These are phyloP conservation scores for Arion vulgaris DNA, from an alignment of 1,140 invertebrate species.

Conservation along the genomic window DNA sequence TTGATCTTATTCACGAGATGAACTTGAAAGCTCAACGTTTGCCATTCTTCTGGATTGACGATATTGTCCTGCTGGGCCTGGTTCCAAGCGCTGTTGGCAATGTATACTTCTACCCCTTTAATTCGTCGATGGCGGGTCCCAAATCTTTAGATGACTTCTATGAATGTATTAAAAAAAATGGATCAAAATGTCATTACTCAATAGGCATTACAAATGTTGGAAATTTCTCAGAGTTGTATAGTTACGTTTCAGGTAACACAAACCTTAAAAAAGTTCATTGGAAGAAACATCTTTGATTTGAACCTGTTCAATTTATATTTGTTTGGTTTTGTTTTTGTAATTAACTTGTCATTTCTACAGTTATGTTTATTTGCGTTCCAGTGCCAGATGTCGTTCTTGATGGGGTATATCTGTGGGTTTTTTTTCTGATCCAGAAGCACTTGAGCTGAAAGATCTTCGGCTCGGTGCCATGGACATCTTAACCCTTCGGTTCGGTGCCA, in stretches of 20 bases:
- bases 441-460: too few species aligned
- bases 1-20: background rate
- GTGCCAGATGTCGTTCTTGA: too few species aligned
- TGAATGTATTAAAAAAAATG: background rate
- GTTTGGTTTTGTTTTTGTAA: too few species aligned
- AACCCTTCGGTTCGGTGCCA: too few species aligned
- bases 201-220: background rate
- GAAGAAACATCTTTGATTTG: too few species aligned
- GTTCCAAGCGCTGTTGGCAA: background rate
- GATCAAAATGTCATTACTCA: background rate
- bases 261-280: too few species aligned
- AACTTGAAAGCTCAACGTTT: background rate
- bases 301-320: too few species aligned
- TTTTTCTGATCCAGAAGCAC: too few species aligned
- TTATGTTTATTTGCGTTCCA: too few species aligned
- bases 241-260: background rate
- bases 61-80: background rate
- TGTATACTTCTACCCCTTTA: background rate
- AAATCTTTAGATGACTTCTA: background rate
- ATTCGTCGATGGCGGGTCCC: background rate
- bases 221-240: background rate
- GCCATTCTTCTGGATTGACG: slow-evolving; percentile 29
- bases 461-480: too few species aligned
- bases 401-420: too few species aligned
- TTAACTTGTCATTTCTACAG: too few species aligned